Conservation (phyloP, 2,888 invertebrate species). For the Stegana nigrithorax region DNA sequence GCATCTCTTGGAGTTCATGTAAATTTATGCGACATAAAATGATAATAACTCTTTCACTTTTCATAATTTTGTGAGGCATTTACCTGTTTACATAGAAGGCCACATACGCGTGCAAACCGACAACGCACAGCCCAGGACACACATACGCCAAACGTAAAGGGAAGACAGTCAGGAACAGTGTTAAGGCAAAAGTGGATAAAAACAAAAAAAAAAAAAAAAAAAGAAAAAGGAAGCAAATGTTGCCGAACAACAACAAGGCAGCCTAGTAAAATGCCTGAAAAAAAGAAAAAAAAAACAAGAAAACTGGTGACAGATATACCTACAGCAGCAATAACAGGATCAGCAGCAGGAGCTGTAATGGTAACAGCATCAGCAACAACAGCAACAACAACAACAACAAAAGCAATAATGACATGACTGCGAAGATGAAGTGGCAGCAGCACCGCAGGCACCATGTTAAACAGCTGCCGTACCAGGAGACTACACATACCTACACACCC, state of each 20-base stretch:
- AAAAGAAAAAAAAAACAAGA: too few species aligned
- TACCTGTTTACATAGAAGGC: conserved; percentile 40
- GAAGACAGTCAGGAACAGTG: conserved; percentile 9
- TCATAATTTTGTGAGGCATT: conserved; percentile 47
- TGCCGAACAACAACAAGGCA: too few species aligned
- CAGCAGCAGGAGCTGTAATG: not conserved
- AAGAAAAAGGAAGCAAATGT: too few species aligned
- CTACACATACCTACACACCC: not conserved
- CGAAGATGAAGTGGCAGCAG: not conserved
- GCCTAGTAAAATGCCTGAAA: too few species aligned
- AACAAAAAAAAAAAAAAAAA: conserved; percentile 7
- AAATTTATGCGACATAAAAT: conserved; percentile 54
- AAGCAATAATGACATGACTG: not conserved
- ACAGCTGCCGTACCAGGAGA: not conserved
- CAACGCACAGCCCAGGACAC: conserved; percentile 9
- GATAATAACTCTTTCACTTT: conserved; percentile 53
- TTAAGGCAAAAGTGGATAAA: not conserved
- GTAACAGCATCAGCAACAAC: not conserved
- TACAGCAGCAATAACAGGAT: not conserved
- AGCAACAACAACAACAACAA: not conserved
- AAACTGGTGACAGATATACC: not conserved
- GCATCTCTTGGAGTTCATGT: conserved; percentile 29
- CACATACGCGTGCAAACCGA: not conserved
- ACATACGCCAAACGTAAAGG: conserved; percentile 26
- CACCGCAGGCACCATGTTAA: not conserved